phyloP scores from a whole-genome alignment of 2,113 vertebrate species.

The Heterochromis multidens region DNA sequence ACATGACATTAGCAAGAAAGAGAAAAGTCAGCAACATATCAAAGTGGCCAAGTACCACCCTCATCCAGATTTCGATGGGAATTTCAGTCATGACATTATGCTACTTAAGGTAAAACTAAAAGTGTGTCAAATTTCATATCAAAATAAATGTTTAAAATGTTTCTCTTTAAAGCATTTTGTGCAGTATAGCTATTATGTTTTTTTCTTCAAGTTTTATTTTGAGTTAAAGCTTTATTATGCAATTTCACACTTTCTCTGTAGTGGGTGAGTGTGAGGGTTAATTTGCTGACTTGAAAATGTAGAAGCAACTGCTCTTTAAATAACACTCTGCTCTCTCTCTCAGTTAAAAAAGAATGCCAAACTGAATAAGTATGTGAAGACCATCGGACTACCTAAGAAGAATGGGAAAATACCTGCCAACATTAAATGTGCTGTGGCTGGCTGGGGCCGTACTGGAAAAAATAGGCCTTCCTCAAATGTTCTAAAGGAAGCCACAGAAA shows the following conservation, averaged over 20 bases:
- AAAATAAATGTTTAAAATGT: not conserved
- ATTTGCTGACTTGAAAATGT: not conserved
- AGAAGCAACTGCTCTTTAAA: not conserved
- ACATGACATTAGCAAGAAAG: slow-evolving; percentile 43
- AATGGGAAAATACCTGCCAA: not conserved
- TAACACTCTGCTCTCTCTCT: not conserved
- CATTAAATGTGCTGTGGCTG: slow-evolving; percentile 44
- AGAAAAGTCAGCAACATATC: slow-evolving; percentile 61
- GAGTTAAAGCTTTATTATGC: not conserved
- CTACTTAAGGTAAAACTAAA: slow-evolving; percentile 53
- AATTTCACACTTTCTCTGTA: not conserved
- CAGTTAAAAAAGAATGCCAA: slow-evolving; percentile 50
- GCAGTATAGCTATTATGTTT: not conserved
- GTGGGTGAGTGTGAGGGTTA: not conserved
- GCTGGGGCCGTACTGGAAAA: slow-evolving; percentile 51
- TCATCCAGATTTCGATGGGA: slow-evolving; percentile 2
- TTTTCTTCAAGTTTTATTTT: not conserved
- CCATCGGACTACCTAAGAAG: slow-evolving; percentile 31
- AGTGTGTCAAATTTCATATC: not conserved
- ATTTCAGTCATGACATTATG: slow-evolving; percentile 54
- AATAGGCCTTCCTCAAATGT: not conserved
- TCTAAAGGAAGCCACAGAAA: slow-evolving; percentile 47
- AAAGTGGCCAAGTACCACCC: slow-evolving; percentile 7
- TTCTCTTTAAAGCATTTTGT: not conserved
- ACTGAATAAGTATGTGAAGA: slow-evolving; percentile 39